Conservation (phyloP, 2,888 invertebrate species). For the Mechanitis mazaeus region DNA sequence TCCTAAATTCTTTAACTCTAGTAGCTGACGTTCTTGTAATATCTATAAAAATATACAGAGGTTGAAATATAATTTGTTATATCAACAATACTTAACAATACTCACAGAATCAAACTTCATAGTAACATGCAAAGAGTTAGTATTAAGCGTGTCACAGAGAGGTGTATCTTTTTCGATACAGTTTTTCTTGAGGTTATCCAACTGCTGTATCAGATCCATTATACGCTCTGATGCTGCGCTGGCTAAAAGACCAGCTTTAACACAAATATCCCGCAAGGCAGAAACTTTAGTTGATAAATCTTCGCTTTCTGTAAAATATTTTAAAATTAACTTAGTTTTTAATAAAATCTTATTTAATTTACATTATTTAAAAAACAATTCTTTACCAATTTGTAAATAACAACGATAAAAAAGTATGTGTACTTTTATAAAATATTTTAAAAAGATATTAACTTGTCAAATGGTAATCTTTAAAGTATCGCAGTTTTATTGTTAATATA, state of each 20-base stretch:
- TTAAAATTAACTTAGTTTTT: not conserved
- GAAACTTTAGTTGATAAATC: constrained; percentile 77
- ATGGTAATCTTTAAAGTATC: no score
- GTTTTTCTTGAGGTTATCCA: constrained; percentile 78
- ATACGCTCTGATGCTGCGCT: constrained; percentile 76
- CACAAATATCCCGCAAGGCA: constrained; percentile 74
- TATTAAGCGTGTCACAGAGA: constrained; percentile 85
- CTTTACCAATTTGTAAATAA: no score
- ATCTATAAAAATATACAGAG: constrained; percentile 49
- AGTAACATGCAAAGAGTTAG: constrained; percentile 80
- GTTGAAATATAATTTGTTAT: no score
- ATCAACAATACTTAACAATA: not conserved
- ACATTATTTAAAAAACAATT: no score
- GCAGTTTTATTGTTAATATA: no score
- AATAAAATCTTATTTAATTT: no score
- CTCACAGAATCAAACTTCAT: constrained; percentile 79
- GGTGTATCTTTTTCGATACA: constrained; percentile 83
- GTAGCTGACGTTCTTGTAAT: constrained; percentile 70
- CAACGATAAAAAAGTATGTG: no score
- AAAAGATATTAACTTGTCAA: no score
- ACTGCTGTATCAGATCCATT: constrained; percentile 75
- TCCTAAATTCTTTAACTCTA: constrained; percentile 65
- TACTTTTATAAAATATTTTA: no score
- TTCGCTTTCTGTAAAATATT: constrained; percentile 68
- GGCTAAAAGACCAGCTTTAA: constrained; percentile 72